Evolutionary conservation across 2,113 vertebrate genomes (phyloP).

Genomic region (Burhinus oedicnemus): DNA sequence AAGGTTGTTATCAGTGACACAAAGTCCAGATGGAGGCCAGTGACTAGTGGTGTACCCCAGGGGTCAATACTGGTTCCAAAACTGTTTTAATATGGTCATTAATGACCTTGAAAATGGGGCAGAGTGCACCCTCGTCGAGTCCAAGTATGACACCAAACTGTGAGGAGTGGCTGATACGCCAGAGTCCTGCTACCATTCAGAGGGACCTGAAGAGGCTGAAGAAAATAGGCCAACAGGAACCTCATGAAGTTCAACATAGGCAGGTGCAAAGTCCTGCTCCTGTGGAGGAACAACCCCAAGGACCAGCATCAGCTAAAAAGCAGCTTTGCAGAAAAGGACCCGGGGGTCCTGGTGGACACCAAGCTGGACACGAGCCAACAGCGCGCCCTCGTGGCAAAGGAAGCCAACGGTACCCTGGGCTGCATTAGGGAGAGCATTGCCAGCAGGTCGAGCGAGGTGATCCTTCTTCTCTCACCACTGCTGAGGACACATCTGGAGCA

Average conservation of each 20-base stretch:
- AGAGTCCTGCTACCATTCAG: neutral
- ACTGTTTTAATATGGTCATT: neutral
- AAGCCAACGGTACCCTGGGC: neutral
- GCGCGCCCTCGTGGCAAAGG: no score
- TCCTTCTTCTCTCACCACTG: neutral
- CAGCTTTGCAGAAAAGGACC: neutral
- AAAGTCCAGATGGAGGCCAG: neutral
- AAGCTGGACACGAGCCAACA: neutral
- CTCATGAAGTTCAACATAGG: neutral
- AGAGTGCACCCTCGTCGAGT: neutral
- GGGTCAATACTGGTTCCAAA: neutral
- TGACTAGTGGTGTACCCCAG: neutral
- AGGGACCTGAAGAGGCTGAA: neutral
- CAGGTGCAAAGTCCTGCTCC: neutral
- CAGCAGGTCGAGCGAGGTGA: neutral
- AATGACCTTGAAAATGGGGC: neutral
- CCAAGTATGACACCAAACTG: neutral
- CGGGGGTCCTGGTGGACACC: neutral
- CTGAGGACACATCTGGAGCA: neutral
- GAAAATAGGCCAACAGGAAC: neutral
- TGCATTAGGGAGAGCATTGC: neutral
- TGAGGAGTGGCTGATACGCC: neutral
- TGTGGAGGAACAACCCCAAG: neutral
- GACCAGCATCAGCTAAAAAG: neutral
- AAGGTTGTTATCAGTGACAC: neutral